Evolutionary conservation across 2,797 vertebrate species (phyloP).

Genomic region (Nannoperca australis): DNA sequence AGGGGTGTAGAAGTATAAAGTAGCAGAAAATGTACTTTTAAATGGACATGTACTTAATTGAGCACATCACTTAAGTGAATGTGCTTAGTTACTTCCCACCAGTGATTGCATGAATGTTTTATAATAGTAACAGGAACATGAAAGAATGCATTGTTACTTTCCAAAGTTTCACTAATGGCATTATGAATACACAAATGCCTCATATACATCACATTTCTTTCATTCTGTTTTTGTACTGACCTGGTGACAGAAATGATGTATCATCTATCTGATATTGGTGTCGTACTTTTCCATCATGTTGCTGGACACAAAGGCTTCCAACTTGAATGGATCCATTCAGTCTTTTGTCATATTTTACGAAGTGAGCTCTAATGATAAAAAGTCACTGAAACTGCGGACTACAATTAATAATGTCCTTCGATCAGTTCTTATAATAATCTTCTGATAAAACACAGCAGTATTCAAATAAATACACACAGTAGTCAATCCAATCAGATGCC

Average conservation of each 20-base stretch:
- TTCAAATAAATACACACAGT: background rate
- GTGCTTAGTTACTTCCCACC: background rate
- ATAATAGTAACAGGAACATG: background rate
- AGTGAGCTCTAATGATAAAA: conserved; percentile 17
- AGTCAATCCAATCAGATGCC: background rate
- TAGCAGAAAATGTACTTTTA: background rate
- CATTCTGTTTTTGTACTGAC: background rate
- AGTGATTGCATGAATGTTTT: background rate
- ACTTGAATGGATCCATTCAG: conserved; percentile 19
- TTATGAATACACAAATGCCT: background rate
- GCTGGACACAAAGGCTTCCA: conserved; percentile 32
- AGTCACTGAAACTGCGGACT: conserved; percentile 2
- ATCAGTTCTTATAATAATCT: conserved; percentile 32
- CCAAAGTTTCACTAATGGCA: background rate
- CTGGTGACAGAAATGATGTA: conserved; percentile 32
- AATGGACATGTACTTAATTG: no score
- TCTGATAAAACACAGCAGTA: conserved; percentile 15
- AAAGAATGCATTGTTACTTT: conserved; percentile 3
- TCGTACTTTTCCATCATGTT: conserved; percentile 30
- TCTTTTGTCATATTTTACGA: conserved; percentile 24
- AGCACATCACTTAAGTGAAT: background rate
- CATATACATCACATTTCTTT: conserved; percentile 13
- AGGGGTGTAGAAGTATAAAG: background rate
- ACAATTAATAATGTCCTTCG: conserved; percentile 5
- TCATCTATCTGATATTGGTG: conserved; percentile 18